These are phyloP conservation scores for Zosterops japonicus DNA, from an alignment of 2,113 vertebrate species.

Conservation along the genomic window DNA sequence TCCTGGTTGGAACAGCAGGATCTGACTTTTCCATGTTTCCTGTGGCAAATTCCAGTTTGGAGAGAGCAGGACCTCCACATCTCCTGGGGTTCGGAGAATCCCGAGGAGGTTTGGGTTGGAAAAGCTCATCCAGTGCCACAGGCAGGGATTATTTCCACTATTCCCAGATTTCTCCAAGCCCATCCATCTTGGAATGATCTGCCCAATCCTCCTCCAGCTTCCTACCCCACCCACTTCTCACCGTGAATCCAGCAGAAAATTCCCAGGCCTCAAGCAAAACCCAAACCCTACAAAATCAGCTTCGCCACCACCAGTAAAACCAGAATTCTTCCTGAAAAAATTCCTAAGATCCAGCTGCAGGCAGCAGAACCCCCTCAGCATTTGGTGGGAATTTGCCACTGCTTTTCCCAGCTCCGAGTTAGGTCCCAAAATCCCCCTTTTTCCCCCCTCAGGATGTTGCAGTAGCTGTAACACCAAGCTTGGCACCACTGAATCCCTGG, in stretches of 20 bases:
- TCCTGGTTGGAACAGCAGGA: not conserved
- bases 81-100: not conserved
- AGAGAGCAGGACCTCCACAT: not conserved
- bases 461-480: not conserved
- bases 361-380: not conserved
- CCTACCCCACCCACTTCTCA: not conserved
- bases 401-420: fast-evolving
- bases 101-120: not conserved
- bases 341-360: not conserved
- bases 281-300: not conserved
- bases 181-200: not conserved
- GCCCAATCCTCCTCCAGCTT: not conserved
- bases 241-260: not conserved
- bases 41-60: not conserved
- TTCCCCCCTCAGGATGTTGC: not conserved
- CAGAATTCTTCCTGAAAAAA: not conserved
- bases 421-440: not conserved
- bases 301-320: not conserved
- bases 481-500: fast-evolving
- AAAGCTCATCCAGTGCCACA: not conserved
- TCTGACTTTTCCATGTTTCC: not conserved
- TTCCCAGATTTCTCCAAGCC: not conserved
- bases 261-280: not conserved
- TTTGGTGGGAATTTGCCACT: fast-evolving
- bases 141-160: not conserved